phyloP scores from a whole-genome alignment of 2,113 vertebrate species.

The Podarcis raffonei region DNA sequence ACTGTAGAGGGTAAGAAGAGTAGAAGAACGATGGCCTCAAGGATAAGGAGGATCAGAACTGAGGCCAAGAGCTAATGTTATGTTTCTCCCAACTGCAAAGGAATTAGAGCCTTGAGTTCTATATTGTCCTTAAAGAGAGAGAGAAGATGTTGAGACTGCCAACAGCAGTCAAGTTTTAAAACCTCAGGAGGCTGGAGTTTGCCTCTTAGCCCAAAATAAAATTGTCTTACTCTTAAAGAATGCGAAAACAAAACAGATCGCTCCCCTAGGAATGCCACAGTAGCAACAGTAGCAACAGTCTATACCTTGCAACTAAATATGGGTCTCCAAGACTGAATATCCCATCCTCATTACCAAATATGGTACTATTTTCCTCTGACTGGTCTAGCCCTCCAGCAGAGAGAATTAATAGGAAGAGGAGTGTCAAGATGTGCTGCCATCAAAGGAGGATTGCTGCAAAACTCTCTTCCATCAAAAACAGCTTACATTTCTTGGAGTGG shows the following conservation, averaged over 20 bases:
- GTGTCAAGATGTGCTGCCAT: neutral
- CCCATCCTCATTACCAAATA: constrained; percentile 56
- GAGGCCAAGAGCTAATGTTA: neutral
- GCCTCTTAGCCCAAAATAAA: constrained; percentile 17
- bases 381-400: fast-evolving
- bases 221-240: constrained; percentile 50
- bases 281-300: neutral
- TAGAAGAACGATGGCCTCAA: fast-evolving
- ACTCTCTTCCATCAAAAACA: fast-evolving
- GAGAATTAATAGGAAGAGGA: constrained; percentile 12
- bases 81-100: fast-evolving
- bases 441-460: constrained; percentile 38
- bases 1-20: neutral
- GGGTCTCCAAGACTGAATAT: neutral
- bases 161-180: constrained; percentile 27
- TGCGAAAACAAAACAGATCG: constrained; percentile 58
- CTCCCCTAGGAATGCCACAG: neutral
- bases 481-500: neutral
- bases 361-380: constrained; percentile 25
- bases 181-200: constrained; percentile 11
- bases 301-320: neutral
- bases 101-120: neutral
- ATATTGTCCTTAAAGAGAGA: neutral
- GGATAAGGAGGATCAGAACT: too few relatives aligned
- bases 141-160: neutral